Base-by-base conservation (phyloP, 92 coral and sea anemone species). In the Micromussa lordhowensis region DNA sequence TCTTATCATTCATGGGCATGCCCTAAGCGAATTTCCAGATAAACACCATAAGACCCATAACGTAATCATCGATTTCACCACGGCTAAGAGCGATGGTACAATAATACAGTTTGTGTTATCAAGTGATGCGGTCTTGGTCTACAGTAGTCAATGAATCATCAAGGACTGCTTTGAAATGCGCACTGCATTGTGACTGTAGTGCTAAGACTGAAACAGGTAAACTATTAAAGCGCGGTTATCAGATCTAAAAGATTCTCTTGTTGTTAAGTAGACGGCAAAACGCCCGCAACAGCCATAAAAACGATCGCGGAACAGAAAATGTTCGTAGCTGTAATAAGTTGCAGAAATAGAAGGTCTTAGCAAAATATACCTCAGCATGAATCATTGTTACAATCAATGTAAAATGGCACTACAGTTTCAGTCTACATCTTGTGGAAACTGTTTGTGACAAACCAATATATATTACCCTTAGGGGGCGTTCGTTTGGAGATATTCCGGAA, bases 1-100 rank as follows among this genome's bases (percentile, higher is more conserved):
- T 53, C 68, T 30, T 77, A n/a, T 77, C 36, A 51, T 77, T 77
- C 81, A 77, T 75, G 79, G 58, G 79, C 79, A 75, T 49, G 81
- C 49, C 64, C 61, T 34, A 35, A 77, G 35, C 38, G n/a, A n/a
- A n/a, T n/a, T n/a, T 74, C 78, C 14, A 74, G 53, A 74, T 36
- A n/a, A n/a, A n/a, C n/a, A n/a, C n/a, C n/a, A n/a, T 36, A 74
- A 74, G 81, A 26, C n/a, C 81, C 81, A 77, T 77, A 49, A 53
- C 81, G 34, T 77, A 54, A 77, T 77, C 66, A 51, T 51, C 4
- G 6, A 40, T 40, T 40, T 40, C 48, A 40, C 48, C 4, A 40
- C 48, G 48, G 3, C 48, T 40, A 40, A 40, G 48, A 40, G 72
- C 72, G 31, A 68, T 63, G 69, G 21, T 63, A 28, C 69, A 63